These are phyloP conservation scores for Thecophora atra DNA, from an alignment of 2,888 invertebrate species.

Conservation along the genomic window DNA sequence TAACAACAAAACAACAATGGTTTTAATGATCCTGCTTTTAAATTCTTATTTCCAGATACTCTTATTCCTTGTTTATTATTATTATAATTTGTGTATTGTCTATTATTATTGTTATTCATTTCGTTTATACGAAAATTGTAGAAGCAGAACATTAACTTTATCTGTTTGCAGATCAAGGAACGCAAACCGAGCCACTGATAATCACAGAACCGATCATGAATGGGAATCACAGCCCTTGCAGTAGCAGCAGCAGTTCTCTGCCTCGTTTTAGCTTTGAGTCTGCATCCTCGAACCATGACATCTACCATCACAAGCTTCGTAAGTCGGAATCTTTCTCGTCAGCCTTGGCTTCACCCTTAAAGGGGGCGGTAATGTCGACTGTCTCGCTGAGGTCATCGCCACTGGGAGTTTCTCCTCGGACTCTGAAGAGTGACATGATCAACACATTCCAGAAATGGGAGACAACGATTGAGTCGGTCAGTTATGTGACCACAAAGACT, in stretches of 20 bases:
- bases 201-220: constrained; percentile 53
- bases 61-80: too few species aligned
- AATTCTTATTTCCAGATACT: too few species aligned
- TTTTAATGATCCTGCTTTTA: too few species aligned
- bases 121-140: neutral
- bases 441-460: constrained; percentile 66
- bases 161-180: constrained; percentile 59
- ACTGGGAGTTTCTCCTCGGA: constrained; percentile 15
- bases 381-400: constrained; percentile 51
- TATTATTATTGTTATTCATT: neutral
- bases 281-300: constrained; percentile 5
- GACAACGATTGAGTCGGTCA: constrained; percentile 64
- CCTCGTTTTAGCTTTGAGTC: constrained; percentile 22
- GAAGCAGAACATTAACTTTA: too few species aligned
- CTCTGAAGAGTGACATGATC: constrained; percentile 60
- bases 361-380: constrained; percentile 57
- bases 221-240: constrained; percentile 11
- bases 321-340: constrained; percentile 60
- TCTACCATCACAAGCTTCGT: constrained; percentile 46
- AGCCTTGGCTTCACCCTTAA: constrained; percentile 51
- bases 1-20: neutral
- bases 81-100: neutral
- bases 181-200: constrained; percentile 57
- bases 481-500: constrained; percentile 63
- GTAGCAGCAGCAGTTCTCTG: constrained; percentile 5